Evolutionary conservation across 2,888 invertebrate species (phyloP).

Genomic region (Peribatodes rhomboidaria): DNA sequence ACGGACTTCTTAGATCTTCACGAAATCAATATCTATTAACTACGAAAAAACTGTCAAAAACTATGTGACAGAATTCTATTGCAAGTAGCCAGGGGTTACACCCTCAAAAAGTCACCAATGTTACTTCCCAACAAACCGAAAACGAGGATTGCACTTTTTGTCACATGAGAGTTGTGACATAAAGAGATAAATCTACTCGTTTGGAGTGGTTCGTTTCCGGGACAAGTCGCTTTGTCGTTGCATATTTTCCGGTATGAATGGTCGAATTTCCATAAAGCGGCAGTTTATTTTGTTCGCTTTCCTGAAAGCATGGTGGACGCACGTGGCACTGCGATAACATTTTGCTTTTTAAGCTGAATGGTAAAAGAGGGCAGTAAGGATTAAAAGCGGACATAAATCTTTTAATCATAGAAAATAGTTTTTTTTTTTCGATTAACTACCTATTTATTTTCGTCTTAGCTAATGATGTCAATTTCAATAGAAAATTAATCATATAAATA

Average conservation of each 20-base stretch:
- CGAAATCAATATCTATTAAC: too few species aligned
- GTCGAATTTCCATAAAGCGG: constrained; percentile 81
- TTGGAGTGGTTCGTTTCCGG: constrained; percentile 78
- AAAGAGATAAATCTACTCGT: constrained; percentile 66
- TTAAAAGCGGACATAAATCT: not conserved
- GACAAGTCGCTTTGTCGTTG: constrained; percentile 84
- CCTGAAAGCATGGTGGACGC: constrained; percentile 57
- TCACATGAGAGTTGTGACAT: constrained; percentile 33
- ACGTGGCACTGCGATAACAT: constrained; percentile 65
- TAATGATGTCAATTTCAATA: too few species aligned
- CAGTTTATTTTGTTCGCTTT: constrained; percentile 72
- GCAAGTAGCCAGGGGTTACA: constrained; percentile 22
- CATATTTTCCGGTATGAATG: constrained; percentile 76
- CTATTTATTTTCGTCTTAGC: not conserved
- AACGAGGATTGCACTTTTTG: constrained; percentile 40
- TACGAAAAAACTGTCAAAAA: not conserved
- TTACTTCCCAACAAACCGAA: constrained; percentile 36
- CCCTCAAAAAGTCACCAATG: constrained; percentile 27
- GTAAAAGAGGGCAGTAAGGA: not conserved
- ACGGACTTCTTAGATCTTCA: too few species aligned
- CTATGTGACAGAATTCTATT: constrained; percentile 2
- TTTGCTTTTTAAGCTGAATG: constrained; percentile 38
- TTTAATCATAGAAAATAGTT: not conserved
- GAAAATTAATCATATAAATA: too few species aligned
- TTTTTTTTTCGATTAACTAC: too few species aligned